Base-by-base conservation (phyloP, 2,888 invertebrate species). In the Microplitis manilae region DNA sequence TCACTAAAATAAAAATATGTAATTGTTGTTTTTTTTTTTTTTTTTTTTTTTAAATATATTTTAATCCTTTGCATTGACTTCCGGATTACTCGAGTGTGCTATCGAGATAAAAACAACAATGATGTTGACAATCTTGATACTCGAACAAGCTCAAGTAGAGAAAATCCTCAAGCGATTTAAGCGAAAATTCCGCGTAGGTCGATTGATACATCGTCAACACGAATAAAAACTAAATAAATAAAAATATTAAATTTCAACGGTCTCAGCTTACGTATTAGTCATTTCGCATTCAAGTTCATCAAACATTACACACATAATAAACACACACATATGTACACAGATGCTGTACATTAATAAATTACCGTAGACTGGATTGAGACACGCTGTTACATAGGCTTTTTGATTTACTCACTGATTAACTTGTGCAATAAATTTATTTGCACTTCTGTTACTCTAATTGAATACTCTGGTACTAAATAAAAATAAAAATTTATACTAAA, bases 171-270 rank as follows among this genome's bases (percentile, higher is more conserved):
- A 30, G 38, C n/a, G 67, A 38, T 38, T 20, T 61, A 59, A 20
- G 73, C 64, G 30, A 69, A 69, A 62, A 59, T n/a, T 61, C 20
- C 50, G 69, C 70, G 77, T 77, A 74, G 77, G 77, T 74, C 73
- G 77, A 77, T 73, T 77, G 77, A 77, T 77, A 77, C 70, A 70
- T 74, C 69, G 65, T 73, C 73, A 70, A 69, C 30, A 30, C 30
- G 30, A 30, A 30, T 30, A 30, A 65, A 77, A 41, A 62, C 6
- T 40, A 9, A 40, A 20, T 9, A 50, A 50, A 50, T 13, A 13
- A 50, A 13, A 50, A 50, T 50, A 62, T 75, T 75, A 61, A 59
- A 75, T 75, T 69, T 75, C 76, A 39, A 17, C 20, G 8, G 65
- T 39, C 40, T 73, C n/a, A 13, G 39, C 20, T 77, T 76, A 75